Evolutionary conservation across 2,888 invertebrate species (phyloP).

Genomic region (Drosophila neotestacea): DNA sequence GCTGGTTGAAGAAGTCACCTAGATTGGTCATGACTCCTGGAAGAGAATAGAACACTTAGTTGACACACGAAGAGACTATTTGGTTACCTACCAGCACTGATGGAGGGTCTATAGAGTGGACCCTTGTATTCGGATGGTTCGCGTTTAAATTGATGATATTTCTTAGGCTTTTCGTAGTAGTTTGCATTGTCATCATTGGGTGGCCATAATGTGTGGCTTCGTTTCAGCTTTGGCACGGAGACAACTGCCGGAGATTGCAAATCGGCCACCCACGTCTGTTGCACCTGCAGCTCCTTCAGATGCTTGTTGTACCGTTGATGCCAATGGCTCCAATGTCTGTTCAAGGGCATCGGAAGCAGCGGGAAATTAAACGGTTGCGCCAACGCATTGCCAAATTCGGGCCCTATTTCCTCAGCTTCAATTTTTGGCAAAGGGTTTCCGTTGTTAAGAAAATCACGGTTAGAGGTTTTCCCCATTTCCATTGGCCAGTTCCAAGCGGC

Average conservation of each 20-base stretch:
- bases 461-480: conserved; percentile 18
- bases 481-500: conserved; percentile 42
- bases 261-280: conserved; percentile 46
- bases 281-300: conserved; percentile 47
- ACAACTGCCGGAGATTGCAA: conserved; percentile 68
- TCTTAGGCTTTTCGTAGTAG: conserved; percentile 15
- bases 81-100: conserved; percentile 83
- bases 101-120: conserved; percentile 77
- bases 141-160: conserved; percentile 61
- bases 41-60: conserved; percentile 51
- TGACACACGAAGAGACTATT: too few relatives aligned
- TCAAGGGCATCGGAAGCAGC: conserved; percentile 46
- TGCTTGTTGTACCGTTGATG: conserved; percentile 34
- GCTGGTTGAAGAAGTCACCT: conserved; percentile 83
- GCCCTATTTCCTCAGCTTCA: conserved; percentile 52
- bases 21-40: conserved; percentile 84
- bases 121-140: conserved; percentile 40
- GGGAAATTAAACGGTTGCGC: conserved; percentile 49
- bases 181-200: conserved; percentile 6
- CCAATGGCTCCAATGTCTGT: conserved; percentile 32
- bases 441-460: conserved; percentile 37
- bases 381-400: conserved; percentile 37
- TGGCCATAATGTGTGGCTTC: conserved; percentile 36
- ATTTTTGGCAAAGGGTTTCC: conserved; percentile 69
- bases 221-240: conserved; percentile 34